A percentile compares a stretch with the other conserved stretches of the same genome.
These are phyloP conservation scores for western clawed frog (Xenopus tropicalis) DNA, from an alignment of 2,113 vertebrate species.

Conservation along the genomic window UCB_Xtro_10.0 CM004447.2:30909001-30909500, in stretches of 20 bases:
- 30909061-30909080: conserved; percentile 61
- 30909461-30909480: too few relatives aligned
- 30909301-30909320: conserved; percentile 93
- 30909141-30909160: conserved; percentile 68
- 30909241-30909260: conserved; percentile 85
- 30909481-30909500: too few relatives aligned
- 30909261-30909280: conserved; percentile 85
- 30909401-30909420: neutral
- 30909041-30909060: conserved; percentile 68
- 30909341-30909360: conserved; percentile 59
- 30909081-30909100: conserved; percentile 54
- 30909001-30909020: conserved; percentile 74
- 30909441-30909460: too few relatives aligned
- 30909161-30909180: conserved; percentile 64
- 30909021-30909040: conserved; percentile 76
- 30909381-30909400: conserved; percentile 54
- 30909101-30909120: conserved; percentile 66
- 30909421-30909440: too few relatives aligned
- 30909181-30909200: conserved; percentile 64
- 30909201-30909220: conserved; percentile 79
- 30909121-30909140: conserved; percentile 74
- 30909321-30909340: conserved; percentile 55
- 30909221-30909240: conserved; percentile 78
- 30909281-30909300: conserved; percentile 91
- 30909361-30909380: conserved; percentile 60